phyloP scores from a whole-genome alignment of 2,888 invertebrate genomes.

The Meganola albula region DNA sequence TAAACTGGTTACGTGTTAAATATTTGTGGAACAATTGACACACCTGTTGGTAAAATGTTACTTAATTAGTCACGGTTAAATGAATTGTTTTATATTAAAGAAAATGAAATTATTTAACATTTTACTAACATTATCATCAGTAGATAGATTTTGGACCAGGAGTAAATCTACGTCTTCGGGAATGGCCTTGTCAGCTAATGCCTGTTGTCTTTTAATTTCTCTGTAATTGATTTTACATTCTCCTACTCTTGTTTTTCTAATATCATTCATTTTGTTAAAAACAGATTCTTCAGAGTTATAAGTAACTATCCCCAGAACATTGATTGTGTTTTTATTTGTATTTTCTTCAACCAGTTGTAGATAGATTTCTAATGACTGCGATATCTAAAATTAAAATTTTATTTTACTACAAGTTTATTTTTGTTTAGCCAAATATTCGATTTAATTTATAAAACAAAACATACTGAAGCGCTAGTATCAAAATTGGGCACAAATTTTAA shows the following conservation, averaged over 20 bases:
- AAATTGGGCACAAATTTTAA: neutral
- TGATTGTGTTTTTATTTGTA: slow-evolving; percentile 22
- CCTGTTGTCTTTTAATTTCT: slow-evolving; percentile 8
- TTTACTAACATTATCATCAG: slow-evolving; percentile 21
- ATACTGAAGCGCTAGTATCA: neutral
- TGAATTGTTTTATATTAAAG: neutral
- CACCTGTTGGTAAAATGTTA: slow-evolving; percentile 16
- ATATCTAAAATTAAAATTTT: neutral
- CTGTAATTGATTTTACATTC: slow-evolving; percentile 20
- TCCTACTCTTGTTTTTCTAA: slow-evolving; percentile 10
- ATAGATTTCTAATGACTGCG: slow-evolving; percentile 23
- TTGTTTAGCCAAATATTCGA: no score
- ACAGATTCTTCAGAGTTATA: slow-evolving; percentile 7
- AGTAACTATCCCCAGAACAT: slow-evolving; percentile 21
- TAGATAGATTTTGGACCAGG: slow-evolving; percentile 24
- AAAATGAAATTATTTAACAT: neutral
- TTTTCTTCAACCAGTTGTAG: slow-evolving; percentile 36
- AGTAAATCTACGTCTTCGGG: slow-evolving; percentile 20
- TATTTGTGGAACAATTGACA: slow-evolving; percentile 14
- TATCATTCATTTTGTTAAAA: slow-evolving; percentile 18
- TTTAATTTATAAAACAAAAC: no score
- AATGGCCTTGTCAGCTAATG: slow-evolving; percentile 3
- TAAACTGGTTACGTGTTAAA: slow-evolving; percentile 20
- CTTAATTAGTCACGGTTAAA: neutral
- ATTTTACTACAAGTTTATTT: neutral